Percentiles rank a stretch among this genome's conserved stretches.
phyloP scores from a whole-genome alignment of 2,797 vertebrate species.

The Scyliorhinus canicula region DNA sequence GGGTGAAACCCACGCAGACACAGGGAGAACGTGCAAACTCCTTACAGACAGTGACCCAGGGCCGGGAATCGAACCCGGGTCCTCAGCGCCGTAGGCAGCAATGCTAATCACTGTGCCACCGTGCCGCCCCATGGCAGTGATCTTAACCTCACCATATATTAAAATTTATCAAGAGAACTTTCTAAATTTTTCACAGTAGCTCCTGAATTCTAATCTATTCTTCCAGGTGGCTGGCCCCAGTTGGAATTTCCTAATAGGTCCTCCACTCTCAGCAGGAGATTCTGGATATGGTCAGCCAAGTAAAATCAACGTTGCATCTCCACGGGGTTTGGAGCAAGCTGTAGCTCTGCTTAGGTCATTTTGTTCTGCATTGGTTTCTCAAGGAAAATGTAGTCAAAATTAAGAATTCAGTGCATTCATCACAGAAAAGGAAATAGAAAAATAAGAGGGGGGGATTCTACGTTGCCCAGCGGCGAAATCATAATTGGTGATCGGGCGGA shows the following conservation, averaged over 20 bases:
- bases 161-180: not conserved
- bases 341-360: not conserved
- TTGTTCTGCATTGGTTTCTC: not conserved
- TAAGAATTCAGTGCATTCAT: not conserved
- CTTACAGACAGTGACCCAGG: no score
- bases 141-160: not conserved
- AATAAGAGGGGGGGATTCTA: no score
- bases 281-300: not conserved
- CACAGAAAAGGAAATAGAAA: not conserved
- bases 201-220: not conserved
- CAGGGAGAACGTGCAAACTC: no score
- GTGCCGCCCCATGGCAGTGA: not conserved
- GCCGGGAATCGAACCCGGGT: no score
- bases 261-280: not conserved
- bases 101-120: no score
- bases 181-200: not conserved
- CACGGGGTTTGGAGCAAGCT: no score
- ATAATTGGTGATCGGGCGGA: no score
- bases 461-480: no score
- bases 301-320: not conserved
- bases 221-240: not conserved
- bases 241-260: not conserved
- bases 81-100: no score
- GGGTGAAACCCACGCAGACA: no score
- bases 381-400: no score